Evolutionary conservation across 2,113 vertebrate genomes (phyloP), one percentile per base, ranked within the genome.

Genomic region (Microcebus lehilahytsara): DNA sequence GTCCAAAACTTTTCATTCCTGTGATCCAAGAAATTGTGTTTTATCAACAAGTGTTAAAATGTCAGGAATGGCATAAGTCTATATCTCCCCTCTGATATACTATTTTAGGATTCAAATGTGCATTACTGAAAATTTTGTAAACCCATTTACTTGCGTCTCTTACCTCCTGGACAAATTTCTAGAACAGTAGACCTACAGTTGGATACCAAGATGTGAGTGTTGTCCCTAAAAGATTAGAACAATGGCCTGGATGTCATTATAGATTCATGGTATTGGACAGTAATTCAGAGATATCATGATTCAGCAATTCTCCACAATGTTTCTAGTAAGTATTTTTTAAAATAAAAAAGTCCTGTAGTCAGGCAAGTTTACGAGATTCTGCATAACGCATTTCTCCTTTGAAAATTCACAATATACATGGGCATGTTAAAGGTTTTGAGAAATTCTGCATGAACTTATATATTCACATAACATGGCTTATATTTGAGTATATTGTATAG

Each of bases 1-100:
- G 13, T 87, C 37, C 78, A 83, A 78, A 93, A 51, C n/a, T 71
- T 72, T 79, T 96, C 42, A 71, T 93, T 96, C 58, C 30, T 89
- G 4, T 53, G 53, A n/a, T 69, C 14, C 78, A 34, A 89, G 75
- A 84, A 77, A 69, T 46, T 93, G 2, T 71, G 72, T 66, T 46
- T 89, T 93, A 77, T 34, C 53, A 58, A 78, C 32, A 93, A 89
- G 30, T 78, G 13, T 4, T 81, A 90, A 89, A 53, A 86, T 42
- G 27, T 83, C 78, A 92, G 56, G 53, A 87, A 90, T 64, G 37
- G 10, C 49, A 16, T 58, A 77, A 30, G 17, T 95, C 37, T 60
- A 37, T 46, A 77, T 34, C 64, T 87, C 77, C 37, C 22, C 78
- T 91, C 90, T 91, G 22, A 91, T 64, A 42, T 1, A 20, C 53